Conservation (phyloP, 2,113 vertebrate genomes). For the Cacatua alba region DNA sequence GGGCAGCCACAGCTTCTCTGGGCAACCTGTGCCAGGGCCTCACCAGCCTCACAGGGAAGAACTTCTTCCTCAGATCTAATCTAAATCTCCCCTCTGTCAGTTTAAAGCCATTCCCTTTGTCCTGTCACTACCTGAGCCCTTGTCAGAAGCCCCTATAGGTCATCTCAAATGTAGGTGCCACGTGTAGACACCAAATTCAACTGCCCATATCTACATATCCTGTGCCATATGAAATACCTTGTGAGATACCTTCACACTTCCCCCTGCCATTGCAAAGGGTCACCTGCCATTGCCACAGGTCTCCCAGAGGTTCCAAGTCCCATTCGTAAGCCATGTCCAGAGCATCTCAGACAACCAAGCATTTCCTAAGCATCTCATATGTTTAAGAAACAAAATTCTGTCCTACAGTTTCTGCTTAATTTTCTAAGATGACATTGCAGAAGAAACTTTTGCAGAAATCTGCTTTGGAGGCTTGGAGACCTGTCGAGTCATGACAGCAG, state of each 20-base stretch:
- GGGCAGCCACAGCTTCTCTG: no score
- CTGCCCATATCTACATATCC: neutral
- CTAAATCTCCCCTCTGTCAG: neutral
- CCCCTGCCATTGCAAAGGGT: neutral
- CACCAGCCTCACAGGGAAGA: neutral
- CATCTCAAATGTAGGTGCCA: neutral
- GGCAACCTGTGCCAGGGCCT: neutral
- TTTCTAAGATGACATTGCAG: neutral
- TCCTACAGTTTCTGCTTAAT: neutral
- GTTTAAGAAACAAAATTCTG: neutral
- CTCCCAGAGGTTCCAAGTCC: neutral
- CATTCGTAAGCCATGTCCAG: neutral
- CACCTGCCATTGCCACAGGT: neutral
- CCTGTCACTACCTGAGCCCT: neutral
- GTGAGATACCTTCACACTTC: neutral
- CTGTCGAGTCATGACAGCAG: neutral
- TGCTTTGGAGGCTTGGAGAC: neutral
- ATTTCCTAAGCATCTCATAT: neutral
- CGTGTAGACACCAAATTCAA: neutral
- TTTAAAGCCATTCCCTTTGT: neutral
- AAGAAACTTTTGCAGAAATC: neutral
- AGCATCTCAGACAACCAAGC: neutral
- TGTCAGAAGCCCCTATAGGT: neutral
- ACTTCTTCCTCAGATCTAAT: neutral
- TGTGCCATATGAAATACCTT: fast-evolving